phyloP scores from a whole-genome alignment of 2,113 vertebrate genomes.

The Grantiella picta region DNA sequence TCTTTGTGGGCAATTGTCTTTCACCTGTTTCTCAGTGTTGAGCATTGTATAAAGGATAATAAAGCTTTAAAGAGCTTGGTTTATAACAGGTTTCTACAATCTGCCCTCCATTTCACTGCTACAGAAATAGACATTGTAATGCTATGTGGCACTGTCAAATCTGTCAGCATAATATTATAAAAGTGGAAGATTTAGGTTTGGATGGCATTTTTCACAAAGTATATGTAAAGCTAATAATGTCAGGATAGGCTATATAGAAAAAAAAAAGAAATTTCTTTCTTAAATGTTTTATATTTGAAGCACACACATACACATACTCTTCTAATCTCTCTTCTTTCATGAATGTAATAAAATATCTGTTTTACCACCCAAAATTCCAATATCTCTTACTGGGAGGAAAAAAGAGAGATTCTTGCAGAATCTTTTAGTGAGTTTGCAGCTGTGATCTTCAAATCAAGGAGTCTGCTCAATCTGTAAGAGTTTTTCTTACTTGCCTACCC shows the following conservation, averaged over 20 bases:
- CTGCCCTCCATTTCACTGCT: not conserved
- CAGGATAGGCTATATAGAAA: not conserved
- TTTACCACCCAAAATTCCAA: not conserved
- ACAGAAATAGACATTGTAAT: not conserved
- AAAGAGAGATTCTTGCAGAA: not conserved
- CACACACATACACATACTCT: not conserved
- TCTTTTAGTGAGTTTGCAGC: not conserved
- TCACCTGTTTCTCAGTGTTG: not conserved
- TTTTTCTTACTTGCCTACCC: not conserved
- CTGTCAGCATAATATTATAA: not conserved
- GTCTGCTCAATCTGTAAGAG: not conserved
- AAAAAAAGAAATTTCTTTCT: not conserved
- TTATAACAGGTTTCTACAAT: not conserved
- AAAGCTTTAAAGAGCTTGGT: not conserved
- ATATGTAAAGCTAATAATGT: not conserved
- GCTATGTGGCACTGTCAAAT: not conserved
- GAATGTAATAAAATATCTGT: not conserved
- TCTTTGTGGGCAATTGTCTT: not conserved
- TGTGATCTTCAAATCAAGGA: not conserved
- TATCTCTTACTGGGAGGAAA: not conserved
- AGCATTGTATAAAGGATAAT: not conserved
- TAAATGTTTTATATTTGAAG: not conserved
- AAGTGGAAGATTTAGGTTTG: not conserved
- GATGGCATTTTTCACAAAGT: not conserved
- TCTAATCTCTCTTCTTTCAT: not conserved